phyloP scores from a whole-genome alignment of 2,797 vertebrate species.

The Ispidina lecontei region DNA sequence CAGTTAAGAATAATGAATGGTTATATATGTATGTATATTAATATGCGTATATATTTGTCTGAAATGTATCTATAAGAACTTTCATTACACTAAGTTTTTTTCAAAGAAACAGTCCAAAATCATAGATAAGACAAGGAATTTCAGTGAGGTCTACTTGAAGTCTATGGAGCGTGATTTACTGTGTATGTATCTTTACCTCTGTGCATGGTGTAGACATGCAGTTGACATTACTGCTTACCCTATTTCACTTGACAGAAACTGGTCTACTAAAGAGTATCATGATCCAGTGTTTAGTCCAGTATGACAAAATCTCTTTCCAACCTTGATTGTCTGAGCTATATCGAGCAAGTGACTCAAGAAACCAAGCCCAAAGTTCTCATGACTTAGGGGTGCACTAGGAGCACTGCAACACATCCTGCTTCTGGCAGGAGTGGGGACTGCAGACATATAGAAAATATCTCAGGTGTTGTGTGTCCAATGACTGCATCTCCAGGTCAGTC shows the following conservation, averaged over 20 bases:
- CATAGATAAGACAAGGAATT: constrained; percentile 7
- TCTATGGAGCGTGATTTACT: neutral
- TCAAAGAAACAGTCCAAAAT: constrained; percentile 17
- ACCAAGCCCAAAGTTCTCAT: neutral
- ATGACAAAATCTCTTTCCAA: neutral
- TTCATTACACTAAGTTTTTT: constrained; percentile 40
- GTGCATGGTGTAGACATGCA: neutral
- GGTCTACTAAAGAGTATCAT: neutral
- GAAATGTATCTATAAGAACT: constrained; percentile 29
- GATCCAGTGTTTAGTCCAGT: neutral
- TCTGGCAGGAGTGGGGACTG: neutral
- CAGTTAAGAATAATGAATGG: constrained; percentile 85
- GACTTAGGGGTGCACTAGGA: neutral
- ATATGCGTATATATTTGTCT: constrained; percentile 21
- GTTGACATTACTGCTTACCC: neutral
- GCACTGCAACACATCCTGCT: neutral
- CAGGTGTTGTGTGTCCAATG: neutral
- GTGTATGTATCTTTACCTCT: neutral
- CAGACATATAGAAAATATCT: neutral
- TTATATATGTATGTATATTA: constrained; percentile 34
- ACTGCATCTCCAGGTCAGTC: neutral
- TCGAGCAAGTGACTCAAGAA: neutral
- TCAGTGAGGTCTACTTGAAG: constrained; percentile 1
- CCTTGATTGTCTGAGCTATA: neutral
- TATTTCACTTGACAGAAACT: neutral